Percentiles rank a stretch among this genome's conserved stretches.
Evolutionary conservation across 92 coral and sea anemone species (phyloP).

Genomic region (Chrysogorgia sp.): DNA sequence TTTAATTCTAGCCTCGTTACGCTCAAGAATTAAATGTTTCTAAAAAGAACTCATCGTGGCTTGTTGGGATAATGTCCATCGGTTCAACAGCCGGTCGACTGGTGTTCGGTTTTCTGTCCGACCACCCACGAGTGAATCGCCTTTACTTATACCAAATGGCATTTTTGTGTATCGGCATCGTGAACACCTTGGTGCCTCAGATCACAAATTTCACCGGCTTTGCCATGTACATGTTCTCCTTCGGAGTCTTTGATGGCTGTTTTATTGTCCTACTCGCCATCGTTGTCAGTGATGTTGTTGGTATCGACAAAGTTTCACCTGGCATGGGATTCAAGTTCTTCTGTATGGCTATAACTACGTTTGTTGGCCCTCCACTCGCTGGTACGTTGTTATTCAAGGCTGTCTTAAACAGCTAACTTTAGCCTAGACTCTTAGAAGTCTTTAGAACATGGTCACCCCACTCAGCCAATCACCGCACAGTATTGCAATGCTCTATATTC

Average conservation of each 20-base stretch:
- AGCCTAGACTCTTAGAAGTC: background rate
- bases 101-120: slow-evolving; percentile 90
- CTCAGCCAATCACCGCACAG: too few species aligned
- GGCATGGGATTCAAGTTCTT: slow-evolving; percentile 96
- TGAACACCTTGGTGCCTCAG: slow-evolving; percentile 75
- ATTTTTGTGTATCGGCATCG: slow-evolving; percentile 80
- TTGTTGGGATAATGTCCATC: slow-evolving; percentile 93
- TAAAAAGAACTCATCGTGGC: slow-evolving; percentile 76
- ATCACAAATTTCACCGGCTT: slow-evolving; percentile 84
- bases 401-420: background rate
- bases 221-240: slow-evolving; percentile 84
- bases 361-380: slow-evolving; percentile 94
- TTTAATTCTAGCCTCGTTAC: slow-evolving; percentile 75
- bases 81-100: slow-evolving; percentile 97
- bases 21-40: slow-evolving; percentile 75
- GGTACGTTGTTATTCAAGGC: slow-evolving; percentile 48
- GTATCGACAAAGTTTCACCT: slow-evolving; percentile 81
- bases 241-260: slow-evolving; percentile 96
- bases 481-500: too few species aligned
- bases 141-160: slow-evolving; percentile 88
- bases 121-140: slow-evolving; percentile 94
- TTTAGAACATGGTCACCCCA: background rate
- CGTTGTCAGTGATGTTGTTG: slow-evolving; percentile 89
- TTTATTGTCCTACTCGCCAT: slow-evolving; percentile 84
- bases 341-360: slow-evolving; percentile 90